A percentile compares a stretch with the other conserved stretches of the same genome.
These are phyloP conservation scores for Caerostris darwini DNA, from an alignment of 1,140 invertebrate species.

Conservation along the genomic window DNA sequence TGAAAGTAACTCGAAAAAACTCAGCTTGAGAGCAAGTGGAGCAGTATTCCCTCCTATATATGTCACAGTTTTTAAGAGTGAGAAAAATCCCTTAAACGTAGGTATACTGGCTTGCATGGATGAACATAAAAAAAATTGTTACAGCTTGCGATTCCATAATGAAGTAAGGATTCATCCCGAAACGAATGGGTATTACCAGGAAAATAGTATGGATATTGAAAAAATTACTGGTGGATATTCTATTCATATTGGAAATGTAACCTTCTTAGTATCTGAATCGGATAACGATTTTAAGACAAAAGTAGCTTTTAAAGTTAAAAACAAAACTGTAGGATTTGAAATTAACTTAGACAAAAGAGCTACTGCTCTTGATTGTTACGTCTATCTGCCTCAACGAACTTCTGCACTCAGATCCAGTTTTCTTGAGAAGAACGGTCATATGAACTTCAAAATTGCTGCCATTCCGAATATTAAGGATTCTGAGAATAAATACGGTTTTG, in stretches of 20 bases:
- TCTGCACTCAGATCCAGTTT: neutral
- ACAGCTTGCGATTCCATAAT: conserved; percentile 38
- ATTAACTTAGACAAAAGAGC: neutral
- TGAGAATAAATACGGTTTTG: neutral
- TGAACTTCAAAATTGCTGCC: neutral
- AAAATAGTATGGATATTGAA: conserved; percentile 30
- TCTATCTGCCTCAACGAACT: conserved; percentile 9
- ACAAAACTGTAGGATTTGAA: conserved; percentile 58
- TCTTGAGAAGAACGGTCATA: neutral
- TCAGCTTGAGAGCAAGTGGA: neutral
- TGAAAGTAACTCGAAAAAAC: neutral
- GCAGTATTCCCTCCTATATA: neutral
- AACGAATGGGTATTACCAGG: neutral
- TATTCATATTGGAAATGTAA: neutral
- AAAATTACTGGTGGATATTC: neutral
- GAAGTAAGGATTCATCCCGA: neutral
- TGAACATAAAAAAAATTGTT: neutral
- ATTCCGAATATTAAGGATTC: conserved; percentile 14
- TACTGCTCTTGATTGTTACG: conserved; percentile 21
- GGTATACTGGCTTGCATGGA: conserved; percentile 6
- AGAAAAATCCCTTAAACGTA: neutral
- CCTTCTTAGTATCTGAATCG: neutral
- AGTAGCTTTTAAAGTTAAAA: neutral
- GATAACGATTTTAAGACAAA: conserved; percentile 36
- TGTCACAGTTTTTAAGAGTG: neutral